Percentiles rank a stretch among this genome's conserved stretches.
Evolutionary conservation across 2,113 vertebrate species (phyloP).

Genomic region (Amia ocellicauda): DNA sequence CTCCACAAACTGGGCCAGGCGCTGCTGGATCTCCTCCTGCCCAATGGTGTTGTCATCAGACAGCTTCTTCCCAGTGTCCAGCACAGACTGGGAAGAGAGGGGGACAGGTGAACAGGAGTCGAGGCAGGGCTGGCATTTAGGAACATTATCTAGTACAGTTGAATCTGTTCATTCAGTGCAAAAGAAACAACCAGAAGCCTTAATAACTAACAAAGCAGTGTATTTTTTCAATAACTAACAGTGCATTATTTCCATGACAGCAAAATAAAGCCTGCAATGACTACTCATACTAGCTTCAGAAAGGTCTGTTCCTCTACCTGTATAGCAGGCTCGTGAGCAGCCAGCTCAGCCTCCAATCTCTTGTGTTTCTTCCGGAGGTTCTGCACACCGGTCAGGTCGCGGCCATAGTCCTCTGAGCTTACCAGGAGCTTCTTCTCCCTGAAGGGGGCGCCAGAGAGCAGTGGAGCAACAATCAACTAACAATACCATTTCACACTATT

Average conservation of each 20-base stretch:
- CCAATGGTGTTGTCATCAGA: slow-evolving; percentile 96
- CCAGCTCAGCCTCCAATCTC: slow-evolving; percentile 90
- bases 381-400: slow-evolving; percentile 95
- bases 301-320: slow-evolving; percentile 63
- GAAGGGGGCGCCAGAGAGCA: not conserved
- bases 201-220: too few relatives aligned
- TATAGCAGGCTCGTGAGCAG: slow-evolving; percentile 91
- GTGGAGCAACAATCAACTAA: too few relatives aligned
- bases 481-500: too few relatives aligned
- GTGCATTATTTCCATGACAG: too few relatives aligned
- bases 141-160: too few relatives aligned
- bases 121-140: too few relatives aligned
- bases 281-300: too few relatives aligned
- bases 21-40: slow-evolving; percentile 96
- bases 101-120: not conserved
- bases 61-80: slow-evolving; percentile 92
- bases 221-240: too few relatives aligned
- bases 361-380: slow-evolving; percentile 98
- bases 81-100: slow-evolving; percentile 73
- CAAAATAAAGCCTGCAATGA: too few relatives aligned
- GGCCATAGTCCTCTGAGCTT: slow-evolving; percentile 95
- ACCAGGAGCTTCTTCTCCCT: slow-evolving; percentile 97
- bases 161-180: too few relatives aligned
- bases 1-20: slow-evolving; percentile 90
- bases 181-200: too few relatives aligned